Conservation (phyloP, 2,797 vertebrate species). For the Fundulus diaphanus region DNA sequence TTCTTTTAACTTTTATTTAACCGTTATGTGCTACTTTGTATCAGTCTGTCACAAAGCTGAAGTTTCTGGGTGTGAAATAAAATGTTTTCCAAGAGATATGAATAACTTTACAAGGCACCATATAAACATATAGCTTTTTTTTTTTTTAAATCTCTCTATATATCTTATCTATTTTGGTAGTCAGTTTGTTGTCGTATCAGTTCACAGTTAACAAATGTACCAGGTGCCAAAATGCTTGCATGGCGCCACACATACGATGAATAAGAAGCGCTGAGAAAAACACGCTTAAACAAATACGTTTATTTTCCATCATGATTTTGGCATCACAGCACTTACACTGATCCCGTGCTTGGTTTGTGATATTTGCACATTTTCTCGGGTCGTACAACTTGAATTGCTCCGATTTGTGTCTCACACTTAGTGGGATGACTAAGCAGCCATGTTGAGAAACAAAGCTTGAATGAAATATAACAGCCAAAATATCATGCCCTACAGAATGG, state of each 20-base stretch:
- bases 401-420: conserved; percentile 35
- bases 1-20: background rate
- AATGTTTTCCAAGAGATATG: background rate
- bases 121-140: background rate
- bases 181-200: background rate
- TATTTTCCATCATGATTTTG: background rate
- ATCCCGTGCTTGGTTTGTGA: conserved; percentile 12
- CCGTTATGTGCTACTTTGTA: background rate
- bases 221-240: background rate
- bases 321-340: background rate
- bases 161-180: background rate
- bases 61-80: too few species aligned
- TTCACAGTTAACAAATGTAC: background rate
- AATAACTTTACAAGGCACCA: background rate
- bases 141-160: background rate
- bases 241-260: background rate
- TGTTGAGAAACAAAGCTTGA: conserved; percentile 50
- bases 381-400: conserved; percentile 26
- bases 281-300: background rate
- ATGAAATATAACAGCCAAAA: conserved; percentile 66
- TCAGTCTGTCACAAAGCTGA: too few species aligned
- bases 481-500: conserved; percentile 60
- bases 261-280: background rate
- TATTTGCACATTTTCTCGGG: conserved; percentile 28
- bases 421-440: conserved; percentile 47